Evolutionary conservation across 2,797 vertebrate species (phyloP).

Genomic region (Halcyon badia): DNA sequence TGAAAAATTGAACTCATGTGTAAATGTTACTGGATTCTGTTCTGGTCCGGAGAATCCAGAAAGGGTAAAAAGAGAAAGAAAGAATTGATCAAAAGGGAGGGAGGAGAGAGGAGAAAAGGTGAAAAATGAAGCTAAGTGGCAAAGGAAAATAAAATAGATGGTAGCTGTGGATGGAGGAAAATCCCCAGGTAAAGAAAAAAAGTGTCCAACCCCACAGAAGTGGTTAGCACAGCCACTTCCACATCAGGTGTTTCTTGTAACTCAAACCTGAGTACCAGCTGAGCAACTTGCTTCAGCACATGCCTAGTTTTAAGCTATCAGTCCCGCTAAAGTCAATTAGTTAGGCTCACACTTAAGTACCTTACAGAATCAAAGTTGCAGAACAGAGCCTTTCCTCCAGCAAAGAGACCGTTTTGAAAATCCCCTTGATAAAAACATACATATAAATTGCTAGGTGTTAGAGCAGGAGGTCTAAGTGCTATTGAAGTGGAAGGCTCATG

Average conservation of each 20-base stretch:
- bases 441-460: not conserved
- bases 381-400: not conserved
- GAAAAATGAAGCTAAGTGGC: not conserved
- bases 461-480: not conserved
- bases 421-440: not conserved
- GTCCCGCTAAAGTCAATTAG: not conserved
- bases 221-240: not conserved
- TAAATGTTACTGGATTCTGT: not conserved
- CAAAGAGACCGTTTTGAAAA: constrained; percentile 4
- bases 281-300: not conserved
- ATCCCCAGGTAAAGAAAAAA: not conserved
- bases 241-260: not conserved
- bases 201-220: not conserved
- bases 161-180: not conserved
- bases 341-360: not conserved
- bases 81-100: not conserved
- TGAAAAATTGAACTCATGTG: not conserved
- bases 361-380: not conserved
- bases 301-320: not conserved
- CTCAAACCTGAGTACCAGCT: not conserved
- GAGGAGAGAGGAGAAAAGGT: not conserved
- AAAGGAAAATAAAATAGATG: not conserved
- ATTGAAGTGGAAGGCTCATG: not conserved
- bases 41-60: not conserved
- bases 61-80: not conserved